Percentiles rank a stretch among this genome's conserved stretches.
Evolutionary conservation across 2,888 invertebrate genomes (phyloP).

Genomic region (Acleris literana): DNA sequence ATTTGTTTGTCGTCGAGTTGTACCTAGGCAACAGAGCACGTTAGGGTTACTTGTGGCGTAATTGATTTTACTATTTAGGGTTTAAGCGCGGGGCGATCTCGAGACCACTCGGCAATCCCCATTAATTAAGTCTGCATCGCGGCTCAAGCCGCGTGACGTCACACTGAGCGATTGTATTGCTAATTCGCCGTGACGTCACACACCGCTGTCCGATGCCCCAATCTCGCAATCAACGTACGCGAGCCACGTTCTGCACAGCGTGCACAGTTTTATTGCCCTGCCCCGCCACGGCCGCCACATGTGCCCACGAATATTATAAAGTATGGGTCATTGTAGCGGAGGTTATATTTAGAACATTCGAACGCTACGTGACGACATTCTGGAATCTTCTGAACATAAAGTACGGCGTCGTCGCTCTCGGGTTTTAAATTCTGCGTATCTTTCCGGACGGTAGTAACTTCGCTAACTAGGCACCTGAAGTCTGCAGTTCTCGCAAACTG

Average conservation of each 20-base stretch:
- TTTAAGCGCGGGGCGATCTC: conserved; percentile 37
- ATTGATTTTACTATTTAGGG: conserved; percentile 23
- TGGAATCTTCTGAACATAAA: conserved; percentile 17
- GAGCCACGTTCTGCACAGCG: conserved; percentile 20
- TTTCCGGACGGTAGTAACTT: conserved; percentile 22
- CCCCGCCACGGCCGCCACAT: conserved; percentile 31
- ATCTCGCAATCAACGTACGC: conserved; percentile 33
- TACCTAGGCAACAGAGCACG: neutral
- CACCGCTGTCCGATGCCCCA: conserved; percentile 17
- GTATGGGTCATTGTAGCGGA: conserved; percentile 23
- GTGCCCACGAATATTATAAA: conserved; percentile 25
- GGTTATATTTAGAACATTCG: conserved; percentile 26
- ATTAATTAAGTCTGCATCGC: conserved; percentile 65
- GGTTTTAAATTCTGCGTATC: conserved; percentile 29
- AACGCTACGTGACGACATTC: conserved; percentile 26
- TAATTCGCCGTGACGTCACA: conserved; percentile 54
- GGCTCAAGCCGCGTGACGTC: conserved; percentile 57
- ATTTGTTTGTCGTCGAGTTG: too few species aligned
- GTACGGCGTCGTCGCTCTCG: conserved; percentile 16
- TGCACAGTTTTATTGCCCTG: conserved; percentile 32
- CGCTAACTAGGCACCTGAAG: conserved; percentile 29
- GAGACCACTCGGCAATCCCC: conserved; percentile 64
- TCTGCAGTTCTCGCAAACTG: conserved; percentile 35
- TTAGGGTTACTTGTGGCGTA: neutral
- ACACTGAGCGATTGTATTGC: conserved; percentile 73